Conservation (phyloP, 2,113 vertebrate species). For the Anoplopoma fimbria region DNA sequence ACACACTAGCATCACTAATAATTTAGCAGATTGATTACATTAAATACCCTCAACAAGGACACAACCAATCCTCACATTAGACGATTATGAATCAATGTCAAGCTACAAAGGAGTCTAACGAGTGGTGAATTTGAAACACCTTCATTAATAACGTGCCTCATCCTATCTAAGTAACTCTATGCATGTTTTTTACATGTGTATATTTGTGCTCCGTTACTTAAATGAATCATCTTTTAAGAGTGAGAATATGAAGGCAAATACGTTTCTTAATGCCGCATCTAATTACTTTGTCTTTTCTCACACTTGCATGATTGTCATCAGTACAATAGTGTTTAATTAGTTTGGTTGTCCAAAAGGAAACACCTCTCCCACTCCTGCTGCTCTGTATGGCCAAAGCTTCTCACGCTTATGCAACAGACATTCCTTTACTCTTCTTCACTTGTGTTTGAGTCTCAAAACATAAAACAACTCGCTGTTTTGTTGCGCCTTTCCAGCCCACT, state of each 20-base stretch:
- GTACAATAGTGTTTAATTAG: neutral
- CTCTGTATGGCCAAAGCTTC: neutral
- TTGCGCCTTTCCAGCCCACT: neutral
- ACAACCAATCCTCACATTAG: neutral
- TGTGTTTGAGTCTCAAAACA: neutral
- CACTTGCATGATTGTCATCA: neutral
- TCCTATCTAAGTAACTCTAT: neutral
- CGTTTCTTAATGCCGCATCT: neutral
- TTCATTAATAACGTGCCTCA: neutral
- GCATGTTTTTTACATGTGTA: neutral
- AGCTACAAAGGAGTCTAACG: neutral
- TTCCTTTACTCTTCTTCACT: neutral
- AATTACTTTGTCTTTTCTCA: neutral
- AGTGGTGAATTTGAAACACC: neutral
- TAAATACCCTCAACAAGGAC: neutral
- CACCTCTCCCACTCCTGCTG: neutral
- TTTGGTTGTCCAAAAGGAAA: neutral
- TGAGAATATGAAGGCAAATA: neutral
- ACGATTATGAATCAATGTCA: conserved; percentile 9
- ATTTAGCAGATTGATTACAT: conserved; percentile 12
- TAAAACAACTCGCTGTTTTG: neutral
- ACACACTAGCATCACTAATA: neutral
- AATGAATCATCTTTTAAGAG: neutral
- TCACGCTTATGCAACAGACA: neutral
- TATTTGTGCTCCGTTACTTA: neutral